Evolutionary conservation across 2,113 vertebrate genomes (phyloP), one percentile per base, ranked within the genome.

Genomic region (Amia ocellicauda): DNA sequence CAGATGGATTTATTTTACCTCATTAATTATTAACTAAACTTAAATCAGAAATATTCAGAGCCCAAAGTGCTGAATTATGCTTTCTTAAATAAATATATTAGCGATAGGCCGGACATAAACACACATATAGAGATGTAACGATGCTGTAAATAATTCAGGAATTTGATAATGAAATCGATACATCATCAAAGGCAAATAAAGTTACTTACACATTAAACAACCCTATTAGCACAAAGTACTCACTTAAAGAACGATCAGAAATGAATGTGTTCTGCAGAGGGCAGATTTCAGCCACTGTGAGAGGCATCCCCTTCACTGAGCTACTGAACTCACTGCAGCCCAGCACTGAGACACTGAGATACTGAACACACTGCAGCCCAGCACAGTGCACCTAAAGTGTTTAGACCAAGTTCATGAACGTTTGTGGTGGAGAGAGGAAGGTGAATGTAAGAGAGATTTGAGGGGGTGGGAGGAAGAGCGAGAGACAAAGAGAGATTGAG

Each of bases 1-100:
- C 67, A 72, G 67, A 78, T 74, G 63, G 64, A 84, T 69, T 73
- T 69, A 78, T 84, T 81, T 80, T 64, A 74, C 49, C 26, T 27
- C 67, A 77, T 84, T 20, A 80, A 85, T 83, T 74, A 85, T 86
- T 86, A 63, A 83, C 68, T 61, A n/a, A 49, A 24, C 76, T 78
- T 79, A 77, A 86, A 83, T 83, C 76, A 69, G 60, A 77, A 79
- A 59, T 69, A 76, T 68, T 67, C 50, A 71, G 61, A 62, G 64
- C 74, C 65, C 62, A 74, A 69, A 79, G 68, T 78, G 62, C 63
- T 68, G 79, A 79, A 76, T 82, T 79, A 82, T 70, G 76, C 71
- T 59, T 49, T 74, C 57, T 64, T 69, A 73, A 69, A 72, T 53
- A 53, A 19, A 53, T 75, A 79, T 78, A 79, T 77, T 69, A 75